Evolutionary conservation across 2,113 vertebrate species (phyloP).

Genomic region (Psephotus haematonotus): DNA sequence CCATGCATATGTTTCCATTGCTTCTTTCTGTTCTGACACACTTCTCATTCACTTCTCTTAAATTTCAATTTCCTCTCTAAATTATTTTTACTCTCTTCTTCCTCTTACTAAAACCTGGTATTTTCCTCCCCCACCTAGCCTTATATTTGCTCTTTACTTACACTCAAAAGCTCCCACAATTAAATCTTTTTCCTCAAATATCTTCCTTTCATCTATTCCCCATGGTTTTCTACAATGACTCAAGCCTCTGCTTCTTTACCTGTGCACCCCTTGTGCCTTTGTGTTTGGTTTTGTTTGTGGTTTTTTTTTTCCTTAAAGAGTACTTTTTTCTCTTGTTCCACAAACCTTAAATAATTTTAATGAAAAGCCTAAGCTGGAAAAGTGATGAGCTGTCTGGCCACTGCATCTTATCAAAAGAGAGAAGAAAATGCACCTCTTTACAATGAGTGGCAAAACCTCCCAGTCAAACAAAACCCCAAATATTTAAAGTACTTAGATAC

Average conservation of each 20-base stretch:
- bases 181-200: background rate
- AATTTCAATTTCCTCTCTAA: background rate
- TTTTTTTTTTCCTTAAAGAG: background rate
- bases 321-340: background rate
- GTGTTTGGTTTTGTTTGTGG: too few species aligned
- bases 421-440: background rate
- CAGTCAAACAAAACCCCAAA: background rate
- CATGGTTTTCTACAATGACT: background rate
- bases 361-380: background rate
- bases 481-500: background rate
- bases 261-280: background rate
- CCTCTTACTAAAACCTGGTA: background rate
- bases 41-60: background rate
- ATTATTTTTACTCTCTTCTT: background rate
- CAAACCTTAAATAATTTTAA: background rate
- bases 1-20: background rate
- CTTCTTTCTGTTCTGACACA: background rate
- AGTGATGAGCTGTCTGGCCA: background rate
- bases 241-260: background rate
- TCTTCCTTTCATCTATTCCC: background rate
- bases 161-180: background rate
- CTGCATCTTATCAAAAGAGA: background rate
- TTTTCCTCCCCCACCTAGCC: background rate
- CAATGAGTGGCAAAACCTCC: background rate
- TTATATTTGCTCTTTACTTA: background rate